Conservation (phyloP, 2,888 invertebrate species). For the Gandaritis pyraliata region DNA sequence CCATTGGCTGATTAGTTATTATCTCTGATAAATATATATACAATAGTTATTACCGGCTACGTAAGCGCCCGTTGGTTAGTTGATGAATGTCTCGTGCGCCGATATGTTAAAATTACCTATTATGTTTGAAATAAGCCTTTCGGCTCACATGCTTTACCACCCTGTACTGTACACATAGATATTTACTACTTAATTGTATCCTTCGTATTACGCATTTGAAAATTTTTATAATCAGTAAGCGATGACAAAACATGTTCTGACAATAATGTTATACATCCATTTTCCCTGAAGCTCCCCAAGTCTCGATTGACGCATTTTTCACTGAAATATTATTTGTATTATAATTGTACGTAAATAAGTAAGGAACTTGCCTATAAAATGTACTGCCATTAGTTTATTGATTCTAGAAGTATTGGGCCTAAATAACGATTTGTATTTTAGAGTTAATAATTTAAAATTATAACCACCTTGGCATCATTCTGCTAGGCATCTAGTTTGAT, state of each 20-base stretch:
- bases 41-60: neutral
- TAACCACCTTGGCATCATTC: neutral
- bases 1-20: constrained; percentile 1
- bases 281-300: constrained; percentile 15
- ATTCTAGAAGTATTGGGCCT: neutral
- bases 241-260: neutral
- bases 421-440: neutral
- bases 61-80: neutral
- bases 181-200: neutral
- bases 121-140: too few species aligned
- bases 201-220: neutral
- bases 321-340: neutral
- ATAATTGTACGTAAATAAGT: neutral
- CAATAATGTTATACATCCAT: neutral
- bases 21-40: neutral
- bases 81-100: neutral
- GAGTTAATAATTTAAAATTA: neutral
- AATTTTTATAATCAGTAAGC: too few species aligned
- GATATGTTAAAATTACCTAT: too few species aligned
- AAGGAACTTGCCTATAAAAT: constrained; percentile 3
- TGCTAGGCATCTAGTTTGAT: neutral
- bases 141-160: too few species aligned
- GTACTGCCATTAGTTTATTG: neutral
- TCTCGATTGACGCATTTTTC: constrained; percentile 14
- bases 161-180: neutral